phyloP scores from a whole-genome alignment of 2,113 vertebrate genomes.

The Motacilla alba region DNA sequence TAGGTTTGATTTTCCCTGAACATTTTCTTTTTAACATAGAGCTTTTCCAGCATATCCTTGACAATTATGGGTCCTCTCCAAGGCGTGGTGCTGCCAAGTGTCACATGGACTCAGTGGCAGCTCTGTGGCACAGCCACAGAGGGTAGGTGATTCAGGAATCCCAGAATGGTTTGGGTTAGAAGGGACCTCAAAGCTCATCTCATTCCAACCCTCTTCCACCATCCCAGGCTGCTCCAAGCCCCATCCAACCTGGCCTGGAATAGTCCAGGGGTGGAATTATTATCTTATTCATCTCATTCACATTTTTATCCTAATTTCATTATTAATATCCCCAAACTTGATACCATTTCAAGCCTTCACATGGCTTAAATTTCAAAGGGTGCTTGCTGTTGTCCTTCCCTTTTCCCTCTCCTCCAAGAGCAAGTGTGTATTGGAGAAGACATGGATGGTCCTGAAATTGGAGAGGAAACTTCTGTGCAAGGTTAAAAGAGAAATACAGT shows the following conservation, averaged over 20 bases:
- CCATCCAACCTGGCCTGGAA: neutral
- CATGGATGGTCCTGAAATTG: neutral
- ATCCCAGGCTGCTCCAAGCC: neutral
- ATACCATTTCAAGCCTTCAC: neutral
- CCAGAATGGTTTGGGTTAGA: neutral
- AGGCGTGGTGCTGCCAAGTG: rapidly evolving
- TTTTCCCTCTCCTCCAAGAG: neutral
- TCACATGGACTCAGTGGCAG: neutral
- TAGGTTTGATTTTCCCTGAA: neutral
- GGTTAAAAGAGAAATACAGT: neutral
- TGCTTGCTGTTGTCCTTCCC: neutral
- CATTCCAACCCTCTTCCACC: neutral
- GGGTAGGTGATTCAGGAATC: neutral
- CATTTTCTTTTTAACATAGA: neutral
- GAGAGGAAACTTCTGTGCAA: neutral
- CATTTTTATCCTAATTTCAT: neutral
- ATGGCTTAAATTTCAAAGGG: neutral
- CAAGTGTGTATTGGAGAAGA: neutral
- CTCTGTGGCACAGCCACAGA: neutral
- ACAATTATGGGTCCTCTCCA: neutral
- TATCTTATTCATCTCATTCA: neutral
- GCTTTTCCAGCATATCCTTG: neutral
- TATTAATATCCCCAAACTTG: neutral
- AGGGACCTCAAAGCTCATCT: neutral
- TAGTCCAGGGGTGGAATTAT: neutral